phyloP scores from a whole-genome alignment of 2,797 vertebrate species.

The Crocidura indochinensis region DNA sequence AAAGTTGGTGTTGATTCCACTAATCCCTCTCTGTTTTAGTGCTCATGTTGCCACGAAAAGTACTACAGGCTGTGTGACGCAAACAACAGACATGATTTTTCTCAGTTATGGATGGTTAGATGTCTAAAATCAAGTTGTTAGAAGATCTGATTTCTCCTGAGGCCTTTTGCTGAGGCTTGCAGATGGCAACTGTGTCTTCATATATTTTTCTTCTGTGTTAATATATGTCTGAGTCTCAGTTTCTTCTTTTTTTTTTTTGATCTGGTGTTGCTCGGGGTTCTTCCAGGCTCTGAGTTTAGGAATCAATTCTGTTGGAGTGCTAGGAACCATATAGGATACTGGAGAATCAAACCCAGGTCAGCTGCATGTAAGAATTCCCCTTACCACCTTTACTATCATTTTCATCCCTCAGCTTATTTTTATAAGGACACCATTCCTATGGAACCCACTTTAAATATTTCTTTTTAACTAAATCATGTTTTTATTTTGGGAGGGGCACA shows the following conservation, averaged over 20 bases:
- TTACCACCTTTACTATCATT: too few relatives aligned
- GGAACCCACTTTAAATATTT: not conserved
- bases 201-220: not conserved
- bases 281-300: too few relatives aligned
- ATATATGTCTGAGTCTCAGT: not conserved
- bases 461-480: not conserved
- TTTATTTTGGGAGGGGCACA: not conserved
- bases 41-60: not conserved
- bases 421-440: not conserved
- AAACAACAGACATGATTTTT: slow-evolving; percentile 13
- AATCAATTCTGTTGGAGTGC: too few relatives aligned
- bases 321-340: too few relatives aligned
- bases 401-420: not conserved
- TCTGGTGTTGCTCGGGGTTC: too few relatives aligned
- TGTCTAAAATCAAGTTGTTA: not conserved
- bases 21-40: not conserved
- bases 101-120: not conserved
- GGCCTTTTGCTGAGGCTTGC: not conserved
- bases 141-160: not conserved
- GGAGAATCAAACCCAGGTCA: too few relatives aligned
- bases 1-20: not conserved
- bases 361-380: too few relatives aligned
- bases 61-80: not conserved
- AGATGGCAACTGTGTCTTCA: not conserved
- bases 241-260: too few relatives aligned